A percentile compares a stretch with the other conserved stretches of the same genome.
These are phyloP conservation scores for Eulithis testata DNA, from an alignment of 2,888 invertebrate genomes.

Conservation along the genomic window DNA sequence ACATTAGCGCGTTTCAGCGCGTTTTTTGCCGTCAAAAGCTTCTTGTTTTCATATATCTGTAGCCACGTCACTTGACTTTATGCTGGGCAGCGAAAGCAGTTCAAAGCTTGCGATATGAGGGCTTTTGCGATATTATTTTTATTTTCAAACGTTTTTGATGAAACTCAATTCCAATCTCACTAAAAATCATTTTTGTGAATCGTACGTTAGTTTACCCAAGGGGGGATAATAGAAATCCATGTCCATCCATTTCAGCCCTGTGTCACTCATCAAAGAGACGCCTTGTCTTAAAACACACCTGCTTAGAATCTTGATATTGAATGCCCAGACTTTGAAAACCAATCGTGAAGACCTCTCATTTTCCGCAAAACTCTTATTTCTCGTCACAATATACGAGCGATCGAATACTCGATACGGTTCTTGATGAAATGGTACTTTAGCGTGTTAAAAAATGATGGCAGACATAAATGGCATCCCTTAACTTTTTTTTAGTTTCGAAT, in stretches of 20 bases:
- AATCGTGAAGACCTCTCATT: constrained; percentile 59
- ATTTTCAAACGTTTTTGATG: too few relatives aligned
- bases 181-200: too few relatives aligned
- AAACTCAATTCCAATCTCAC: too few relatives aligned
- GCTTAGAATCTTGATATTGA: constrained; percentile 79
- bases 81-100: too few relatives aligned
- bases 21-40: too few relatives aligned
- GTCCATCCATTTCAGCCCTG: constrained; percentile 40
- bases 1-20: too few relatives aligned
- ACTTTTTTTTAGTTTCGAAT: constrained; percentile 46
- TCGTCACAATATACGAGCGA: constrained; percentile 39
- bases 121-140: too few relatives aligned
- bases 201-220: too few relatives aligned
- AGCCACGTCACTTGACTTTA: too few relatives aligned
- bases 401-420: constrained; percentile 52
- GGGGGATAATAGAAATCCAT: too few relatives aligned
- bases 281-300: constrained; percentile 78
- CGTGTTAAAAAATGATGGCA: constrained; percentile 59
- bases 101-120: too few relatives aligned
- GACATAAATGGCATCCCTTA: constrained; percentile 52
- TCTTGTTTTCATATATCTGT: too few relatives aligned
- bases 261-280: constrained; percentile 62
- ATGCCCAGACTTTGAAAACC: constrained; percentile 70
- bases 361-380: constrained; percentile 54
- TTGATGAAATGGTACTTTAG: constrained; percentile 48